Evolutionary conservation across 2,113 vertebrate genomes (phyloP).

Genomic region (Gadus macrocephalus): DNA sequence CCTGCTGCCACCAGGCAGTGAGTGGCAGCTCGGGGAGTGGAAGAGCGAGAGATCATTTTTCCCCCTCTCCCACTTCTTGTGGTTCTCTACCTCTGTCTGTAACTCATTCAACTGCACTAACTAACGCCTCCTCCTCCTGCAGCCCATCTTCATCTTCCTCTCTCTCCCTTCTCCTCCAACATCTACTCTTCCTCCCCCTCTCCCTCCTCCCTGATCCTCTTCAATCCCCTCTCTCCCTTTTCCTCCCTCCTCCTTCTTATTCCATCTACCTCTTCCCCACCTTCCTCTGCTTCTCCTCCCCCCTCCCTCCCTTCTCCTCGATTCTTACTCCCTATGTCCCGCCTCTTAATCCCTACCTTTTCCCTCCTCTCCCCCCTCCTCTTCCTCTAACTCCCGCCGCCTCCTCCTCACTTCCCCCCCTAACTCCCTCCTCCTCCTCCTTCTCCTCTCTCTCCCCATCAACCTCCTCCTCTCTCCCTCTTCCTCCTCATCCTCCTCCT

Average conservation of each 20-base stretch:
- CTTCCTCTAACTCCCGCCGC: not conserved
- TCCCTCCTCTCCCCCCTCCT: not conserved
- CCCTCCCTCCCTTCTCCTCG: constrained; percentile 10
- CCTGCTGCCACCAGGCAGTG: constrained; percentile 18
- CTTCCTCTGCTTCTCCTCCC: constrained; percentile 10
- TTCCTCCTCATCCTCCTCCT: not conserved
- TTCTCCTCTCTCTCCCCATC: not conserved
- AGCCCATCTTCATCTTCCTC: no score
- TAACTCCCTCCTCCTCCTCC: not conserved
- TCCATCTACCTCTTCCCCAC: not conserved
- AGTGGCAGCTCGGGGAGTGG: constrained; percentile 27
- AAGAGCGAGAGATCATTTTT: constrained; percentile 9
- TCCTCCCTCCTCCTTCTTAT: constrained; percentile 17
- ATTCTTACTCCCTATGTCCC: not conserved
- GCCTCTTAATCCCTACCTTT: not conserved
- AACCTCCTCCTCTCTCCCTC: not conserved
- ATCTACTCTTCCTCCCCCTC: no score
- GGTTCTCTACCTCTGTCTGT: no score
- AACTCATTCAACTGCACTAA: no score
- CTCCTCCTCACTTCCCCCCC: not conserved
- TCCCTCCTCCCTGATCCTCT: no score
- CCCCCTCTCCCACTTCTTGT: no score
- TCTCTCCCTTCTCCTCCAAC: no score
- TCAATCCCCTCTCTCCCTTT: no score
- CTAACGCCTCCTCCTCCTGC: no score